phyloP scores from a whole-genome alignment of 2,797 vertebrate species.

The Gymnopithys bicolor region DNA sequence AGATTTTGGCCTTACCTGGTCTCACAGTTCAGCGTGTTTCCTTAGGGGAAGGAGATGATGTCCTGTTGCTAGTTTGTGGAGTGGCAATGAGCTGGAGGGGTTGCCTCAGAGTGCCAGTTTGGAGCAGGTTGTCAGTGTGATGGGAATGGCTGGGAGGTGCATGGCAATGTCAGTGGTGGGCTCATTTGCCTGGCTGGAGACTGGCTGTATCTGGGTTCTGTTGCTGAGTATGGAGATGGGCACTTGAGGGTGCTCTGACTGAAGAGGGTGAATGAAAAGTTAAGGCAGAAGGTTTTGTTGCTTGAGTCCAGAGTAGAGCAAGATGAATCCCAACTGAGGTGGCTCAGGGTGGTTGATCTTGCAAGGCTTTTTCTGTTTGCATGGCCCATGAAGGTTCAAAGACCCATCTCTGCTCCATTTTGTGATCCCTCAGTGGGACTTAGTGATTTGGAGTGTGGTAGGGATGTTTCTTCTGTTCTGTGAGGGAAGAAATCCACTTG shows the following conservation, averaged over 20 bases:
- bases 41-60: neutral
- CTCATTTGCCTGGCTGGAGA: neutral
- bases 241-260: neutral
- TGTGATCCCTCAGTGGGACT: neutral
- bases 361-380: neutral
- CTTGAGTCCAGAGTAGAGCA: neutral
- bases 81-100: neutral
- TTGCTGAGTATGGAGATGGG: neutral
- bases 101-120: neutral
- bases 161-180: accelerated
- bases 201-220: neutral
- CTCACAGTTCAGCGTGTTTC: neutral
- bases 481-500: neutral
- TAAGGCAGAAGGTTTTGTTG: neutral
- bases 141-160: neutral
- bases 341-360: neutral
- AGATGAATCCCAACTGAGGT: neutral
- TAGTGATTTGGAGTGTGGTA: neutral
- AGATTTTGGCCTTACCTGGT: neutral
- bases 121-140: accelerated
- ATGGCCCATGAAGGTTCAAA: neutral
- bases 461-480: neutral
- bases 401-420: neutral
- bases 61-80: neutral
- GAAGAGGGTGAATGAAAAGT: neutral